Conservation (phyloP, 2,113 vertebrate genomes). For the Colinus virginianus region DNA sequence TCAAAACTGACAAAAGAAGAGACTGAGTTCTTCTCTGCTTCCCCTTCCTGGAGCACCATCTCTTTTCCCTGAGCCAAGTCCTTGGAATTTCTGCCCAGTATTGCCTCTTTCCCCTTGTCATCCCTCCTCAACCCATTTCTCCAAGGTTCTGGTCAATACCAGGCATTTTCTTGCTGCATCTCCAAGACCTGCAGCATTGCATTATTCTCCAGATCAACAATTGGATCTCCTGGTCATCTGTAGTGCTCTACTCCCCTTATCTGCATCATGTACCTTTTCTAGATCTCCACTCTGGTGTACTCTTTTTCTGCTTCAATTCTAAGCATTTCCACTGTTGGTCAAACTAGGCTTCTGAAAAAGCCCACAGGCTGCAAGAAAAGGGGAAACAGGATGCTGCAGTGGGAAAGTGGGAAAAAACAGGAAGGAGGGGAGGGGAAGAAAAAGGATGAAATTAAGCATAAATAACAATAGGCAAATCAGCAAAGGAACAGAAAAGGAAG, state of each 20-base stretch:
- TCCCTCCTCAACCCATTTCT: neutral
- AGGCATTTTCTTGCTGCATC: neutral
- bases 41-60: neutral
- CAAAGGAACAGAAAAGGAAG: neutral
- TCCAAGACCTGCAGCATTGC: neutral
- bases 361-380: neutral
- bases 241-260: neutral
- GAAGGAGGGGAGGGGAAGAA: neutral
- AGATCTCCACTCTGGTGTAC: neutral
- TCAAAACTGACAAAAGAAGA: neutral
- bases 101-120: neutral
- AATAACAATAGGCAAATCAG: neutral
- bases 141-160: neutral
- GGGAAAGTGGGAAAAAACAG: neutral
- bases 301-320: neutral
- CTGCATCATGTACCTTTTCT: neutral
- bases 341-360: neutral
- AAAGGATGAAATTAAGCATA: neutral
- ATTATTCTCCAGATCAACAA: neutral
- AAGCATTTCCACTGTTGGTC: neutral
- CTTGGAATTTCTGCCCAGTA: neutral
- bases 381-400: neutral
- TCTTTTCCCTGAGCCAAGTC: neutral
- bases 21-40: neutral
- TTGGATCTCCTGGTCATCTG: neutral